Evolutionary conservation across 2,113 vertebrate genomes (phyloP), one percentile per base, ranked within the genome.

Genomic region (Lichenostomus cassidix): DNA sequence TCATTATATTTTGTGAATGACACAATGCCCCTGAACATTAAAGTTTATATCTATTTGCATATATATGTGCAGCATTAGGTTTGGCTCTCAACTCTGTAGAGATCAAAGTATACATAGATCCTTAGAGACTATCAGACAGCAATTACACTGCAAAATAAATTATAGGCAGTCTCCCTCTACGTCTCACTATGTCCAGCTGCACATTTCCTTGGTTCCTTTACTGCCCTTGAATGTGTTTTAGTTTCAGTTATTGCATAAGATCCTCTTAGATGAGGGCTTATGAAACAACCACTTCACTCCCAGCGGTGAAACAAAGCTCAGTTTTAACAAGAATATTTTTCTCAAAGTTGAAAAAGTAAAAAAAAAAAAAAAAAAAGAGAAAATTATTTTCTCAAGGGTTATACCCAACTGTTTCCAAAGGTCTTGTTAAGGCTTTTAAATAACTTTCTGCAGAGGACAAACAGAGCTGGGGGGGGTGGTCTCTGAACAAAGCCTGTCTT

Each of bases 1-100:
- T 97, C 83, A 90, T 96, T 96, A 89, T 94, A 87, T 86, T 95
- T 96, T 90, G 94, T 90, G 92, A 95, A 96, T 89, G 88, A 96
- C 96, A 96, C 94, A 78, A 92, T 87, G 83, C 92, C 92, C 94
- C 92, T 87, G 86, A 95, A 95, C 83, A 93, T 84, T 95, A 82
- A 90, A 92, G 83, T 96, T 96, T 81, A 64, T 84, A 92, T 92
- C 88, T 93, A 84, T 95, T 97, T 96, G 94, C 95, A 96, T 94
- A 94, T 94, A 94, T 94, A 93, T 84, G 65, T 49, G 53, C 68
- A 87, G 79, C 90, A 94, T 93, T 92, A 95, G 83, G 86, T 82
- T 94, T 86, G 77, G 73, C 73, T 94, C 80, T 93, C 80, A 86
- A n/a, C 52, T 89, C 71, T 75, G 65, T 28, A 62, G 88, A 95